phyloP scores from a whole-genome alignment of 2,888 invertebrate genomes.

The Microctonus aethiopoides region DNA sequence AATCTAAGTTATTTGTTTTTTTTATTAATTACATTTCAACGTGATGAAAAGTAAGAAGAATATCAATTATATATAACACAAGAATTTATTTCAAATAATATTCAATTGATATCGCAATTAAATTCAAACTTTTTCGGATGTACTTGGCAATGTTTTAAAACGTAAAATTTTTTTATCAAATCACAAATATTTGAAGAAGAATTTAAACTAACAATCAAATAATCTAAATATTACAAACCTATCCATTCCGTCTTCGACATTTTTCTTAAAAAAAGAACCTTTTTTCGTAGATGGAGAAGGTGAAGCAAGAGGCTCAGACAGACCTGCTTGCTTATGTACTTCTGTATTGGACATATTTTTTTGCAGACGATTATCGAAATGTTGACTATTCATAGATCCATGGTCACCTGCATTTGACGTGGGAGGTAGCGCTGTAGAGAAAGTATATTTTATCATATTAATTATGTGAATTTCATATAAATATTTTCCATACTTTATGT shows the following conservation, averaged over 20 bases:
- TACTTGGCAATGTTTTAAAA: no score
- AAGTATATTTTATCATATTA: neutral
- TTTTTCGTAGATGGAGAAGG: constrained; percentile 78
- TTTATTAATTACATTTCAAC: no score
- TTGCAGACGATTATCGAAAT: constrained; percentile 63
- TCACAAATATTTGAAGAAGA: constrained; percentile 11
- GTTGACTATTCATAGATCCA: constrained; percentile 60
- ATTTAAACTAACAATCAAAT: neutral
- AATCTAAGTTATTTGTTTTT: no score
- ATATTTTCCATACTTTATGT: neutral
- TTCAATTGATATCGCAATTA: no score
- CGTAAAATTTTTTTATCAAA: no score
- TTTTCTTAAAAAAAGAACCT: constrained; percentile 82
- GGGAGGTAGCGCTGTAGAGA: constrained; percentile 56
- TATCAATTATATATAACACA: no score
- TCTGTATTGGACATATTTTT: constrained; percentile 52
- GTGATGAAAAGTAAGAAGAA: no score
- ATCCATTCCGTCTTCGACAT: constrained; percentile 92
- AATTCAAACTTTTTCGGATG: no score
- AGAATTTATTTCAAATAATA: no score
- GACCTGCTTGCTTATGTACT: constrained; percentile 46
- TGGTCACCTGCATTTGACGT: constrained; percentile 59
- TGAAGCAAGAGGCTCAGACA: constrained; percentile 58
- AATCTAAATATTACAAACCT: constrained; percentile 70
- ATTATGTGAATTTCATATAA: neutral